phyloP scores from a whole-genome alignment of 2,888 invertebrate genomes.

The Panorpa germanica region DNA sequence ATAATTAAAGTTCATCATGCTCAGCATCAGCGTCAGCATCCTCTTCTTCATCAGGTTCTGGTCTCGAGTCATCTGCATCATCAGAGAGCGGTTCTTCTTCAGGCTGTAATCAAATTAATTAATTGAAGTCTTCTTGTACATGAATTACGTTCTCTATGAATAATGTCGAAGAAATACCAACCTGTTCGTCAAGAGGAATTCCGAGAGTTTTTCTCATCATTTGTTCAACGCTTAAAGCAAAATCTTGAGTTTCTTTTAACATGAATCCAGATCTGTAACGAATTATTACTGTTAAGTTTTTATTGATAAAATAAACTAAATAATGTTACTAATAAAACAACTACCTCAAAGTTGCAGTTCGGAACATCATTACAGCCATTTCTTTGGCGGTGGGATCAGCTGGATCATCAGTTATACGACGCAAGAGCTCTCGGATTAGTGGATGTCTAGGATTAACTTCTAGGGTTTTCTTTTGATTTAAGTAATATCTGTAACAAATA shows the following conservation, averaged over 20 bases:
- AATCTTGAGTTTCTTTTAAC: slow-evolving; percentile 68
- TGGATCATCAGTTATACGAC: slow-evolving; percentile 58
- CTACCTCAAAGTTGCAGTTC: slow-evolving; percentile 67
- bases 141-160: slow-evolving; percentile 18
- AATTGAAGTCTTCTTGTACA: slow-evolving; percentile 12
- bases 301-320: no score
- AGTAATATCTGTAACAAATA: slow-evolving; percentile 40
- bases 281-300: no score
- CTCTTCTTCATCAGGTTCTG: slow-evolving; percentile 25
- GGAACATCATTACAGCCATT: slow-evolving; percentile 77
- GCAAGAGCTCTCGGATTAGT: slow-evolving; percentile 75
- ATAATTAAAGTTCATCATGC: slow-evolving; percentile 39
- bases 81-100: slow-evolving; percentile 22
- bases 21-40: slow-evolving; percentile 23
- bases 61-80: slow-evolving; percentile 24
- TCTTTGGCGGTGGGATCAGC: slow-evolving; percentile 61
- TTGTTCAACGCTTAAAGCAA: slow-evolving; percentile 77
- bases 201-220: slow-evolving; percentile 73
- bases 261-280: slow-evolving; percentile 61
- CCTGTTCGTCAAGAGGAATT: slow-evolving; percentile 50
- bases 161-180: no score
- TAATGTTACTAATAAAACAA: background rate
- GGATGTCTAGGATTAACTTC: slow-evolving; percentile 98
- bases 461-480: slow-evolving; percentile 87
- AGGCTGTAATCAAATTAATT: slow-evolving; percentile 20